Conservation (phyloP, 2,113 vertebrate genomes). For the Symphodus melops region DNA sequence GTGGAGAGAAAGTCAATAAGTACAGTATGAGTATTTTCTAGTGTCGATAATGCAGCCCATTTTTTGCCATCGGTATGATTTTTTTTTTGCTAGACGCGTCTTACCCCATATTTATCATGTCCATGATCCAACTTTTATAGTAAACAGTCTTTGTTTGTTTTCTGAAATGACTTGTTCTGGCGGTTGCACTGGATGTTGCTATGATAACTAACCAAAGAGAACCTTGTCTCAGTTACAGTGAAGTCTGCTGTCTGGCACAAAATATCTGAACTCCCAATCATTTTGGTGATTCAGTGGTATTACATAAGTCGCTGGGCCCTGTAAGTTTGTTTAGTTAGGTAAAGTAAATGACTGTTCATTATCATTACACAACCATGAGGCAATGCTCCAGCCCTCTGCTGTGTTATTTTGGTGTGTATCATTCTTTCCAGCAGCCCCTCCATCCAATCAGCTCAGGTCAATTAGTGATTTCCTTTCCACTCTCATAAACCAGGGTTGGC, state of each 20-base stretch:
- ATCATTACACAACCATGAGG: slow-evolving; percentile 76
- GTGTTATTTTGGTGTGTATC: slow-evolving; percentile 75
- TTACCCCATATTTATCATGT: slow-evolving; percentile 1
- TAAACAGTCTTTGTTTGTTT: background rate
- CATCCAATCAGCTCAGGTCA: slow-evolving; percentile 74
- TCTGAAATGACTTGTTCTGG: slow-evolving; percentile 13
- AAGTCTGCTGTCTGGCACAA: slow-evolving; percentile 21
- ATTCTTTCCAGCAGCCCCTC: slow-evolving; percentile 78
- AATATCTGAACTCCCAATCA: slow-evolving; percentile 14
- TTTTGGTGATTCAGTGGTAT: slow-evolving; percentile 50
- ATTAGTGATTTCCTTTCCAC: slow-evolving; percentile 80
- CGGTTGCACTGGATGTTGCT: background rate
- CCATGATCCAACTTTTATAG: background rate
- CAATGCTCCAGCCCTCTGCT: slow-evolving; percentile 63
- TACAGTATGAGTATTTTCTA: too few species aligned
- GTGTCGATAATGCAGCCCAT: background rate
- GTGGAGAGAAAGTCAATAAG: too few species aligned
- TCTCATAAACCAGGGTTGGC: slow-evolving; percentile 68
- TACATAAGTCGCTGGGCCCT: slow-evolving; percentile 70
- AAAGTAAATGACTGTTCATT: slow-evolving; percentile 74
- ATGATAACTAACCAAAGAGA: background rate
- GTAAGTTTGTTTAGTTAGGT: slow-evolving; percentile 62
- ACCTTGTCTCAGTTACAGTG: slow-evolving; percentile 6
- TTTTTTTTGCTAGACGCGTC: background rate
- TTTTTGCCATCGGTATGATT: background rate